Evolutionary conservation across 64 coral and sea anemone species (phyloP).

Genomic region (Dendronephthya gigantea): DNA sequence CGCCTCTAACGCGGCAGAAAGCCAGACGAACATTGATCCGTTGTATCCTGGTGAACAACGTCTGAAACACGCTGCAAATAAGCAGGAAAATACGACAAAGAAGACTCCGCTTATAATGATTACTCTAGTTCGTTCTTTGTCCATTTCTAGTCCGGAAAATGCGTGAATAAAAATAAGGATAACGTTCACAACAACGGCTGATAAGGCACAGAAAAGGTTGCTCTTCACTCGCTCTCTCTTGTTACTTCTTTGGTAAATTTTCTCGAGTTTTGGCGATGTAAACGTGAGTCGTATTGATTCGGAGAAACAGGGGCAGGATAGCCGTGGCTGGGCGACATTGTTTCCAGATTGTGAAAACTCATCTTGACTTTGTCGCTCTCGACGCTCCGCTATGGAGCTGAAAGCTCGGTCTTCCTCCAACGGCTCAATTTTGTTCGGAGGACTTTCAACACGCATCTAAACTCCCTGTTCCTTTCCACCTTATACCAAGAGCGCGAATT

Average conservation of each 20-base stretch:
- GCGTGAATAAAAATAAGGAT: conserved; percentile 27
- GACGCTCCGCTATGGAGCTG: background rate
- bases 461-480: too few species aligned
- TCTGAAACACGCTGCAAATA: background rate
- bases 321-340: background rate
- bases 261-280: conserved; percentile 60
- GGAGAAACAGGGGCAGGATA: conserved; percentile 28
- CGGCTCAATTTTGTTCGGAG: conserved; percentile 19
- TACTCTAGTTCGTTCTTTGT: background rate
- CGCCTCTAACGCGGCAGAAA: conserved; percentile 52
- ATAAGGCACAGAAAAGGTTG: conserved; percentile 62
- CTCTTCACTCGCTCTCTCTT: conserved; percentile 63
- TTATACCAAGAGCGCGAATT: too few species aligned
- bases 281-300: conserved; percentile 66
- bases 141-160: background rate
- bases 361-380: background rate
- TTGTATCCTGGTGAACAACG: background rate
- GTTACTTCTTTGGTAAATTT: conserved; percentile 76
- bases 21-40: conserved; percentile 74
- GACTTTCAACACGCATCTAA: background rate
- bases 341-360: background rate
- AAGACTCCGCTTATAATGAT: background rate
- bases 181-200: conserved; percentile 66
- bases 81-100: background rate
- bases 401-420: background rate